These are phyloP conservation scores for Drosophila pruinosa DNA, from an alignment of 1,140 invertebrate genomes.

Conservation along the genomic window DNA sequence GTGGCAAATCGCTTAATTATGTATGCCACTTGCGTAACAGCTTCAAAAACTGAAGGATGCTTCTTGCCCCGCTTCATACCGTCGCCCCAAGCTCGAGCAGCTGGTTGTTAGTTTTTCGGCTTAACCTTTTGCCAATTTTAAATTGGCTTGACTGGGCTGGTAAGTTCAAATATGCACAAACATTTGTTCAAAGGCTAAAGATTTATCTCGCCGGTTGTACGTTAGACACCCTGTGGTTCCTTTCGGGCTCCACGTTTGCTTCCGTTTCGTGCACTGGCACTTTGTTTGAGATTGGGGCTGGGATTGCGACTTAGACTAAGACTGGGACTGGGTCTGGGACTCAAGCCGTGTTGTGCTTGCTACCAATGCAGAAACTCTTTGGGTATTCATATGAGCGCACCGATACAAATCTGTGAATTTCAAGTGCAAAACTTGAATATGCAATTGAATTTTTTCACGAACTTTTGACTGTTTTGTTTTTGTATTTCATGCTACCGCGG, in stretches of 20 bases:
- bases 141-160: slow-evolving; percentile 60
- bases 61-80: not conserved
- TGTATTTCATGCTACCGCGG: slow-evolving; percentile 7
- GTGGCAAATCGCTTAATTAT: slow-evolving; percentile 60
- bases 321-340: not conserved
- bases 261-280: slow-evolving; percentile 50
- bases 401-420: slow-evolving; percentile 79
- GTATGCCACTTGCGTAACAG: slow-evolving; percentile 65
- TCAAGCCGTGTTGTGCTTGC: slow-evolving; percentile 2
- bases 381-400: slow-evolving; percentile 64
- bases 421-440: slow-evolving; percentile 80
- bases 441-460: slow-evolving; percentile 71
- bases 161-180: slow-evolving; percentile 80
- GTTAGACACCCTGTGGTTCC: slow-evolving; percentile 73
- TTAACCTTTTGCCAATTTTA: slow-evolving; percentile 79
- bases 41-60: slow-evolving; percentile 8
- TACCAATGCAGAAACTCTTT: slow-evolving; percentile 34
- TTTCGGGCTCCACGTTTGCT: slow-evolving; percentile 45
- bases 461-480: slow-evolving; percentile 4
- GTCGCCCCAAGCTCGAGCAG: not conserved
- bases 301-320: no score
- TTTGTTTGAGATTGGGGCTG: not conserved
- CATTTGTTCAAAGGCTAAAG: slow-evolving; percentile 79
- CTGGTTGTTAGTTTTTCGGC: slow-evolving; percentile 71
- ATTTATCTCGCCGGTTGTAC: slow-evolving; percentile 71